Evolutionary conservation across 2,797 vertebrate species (phyloP).

Genomic region (Craterocephalus amniculus): DNA sequence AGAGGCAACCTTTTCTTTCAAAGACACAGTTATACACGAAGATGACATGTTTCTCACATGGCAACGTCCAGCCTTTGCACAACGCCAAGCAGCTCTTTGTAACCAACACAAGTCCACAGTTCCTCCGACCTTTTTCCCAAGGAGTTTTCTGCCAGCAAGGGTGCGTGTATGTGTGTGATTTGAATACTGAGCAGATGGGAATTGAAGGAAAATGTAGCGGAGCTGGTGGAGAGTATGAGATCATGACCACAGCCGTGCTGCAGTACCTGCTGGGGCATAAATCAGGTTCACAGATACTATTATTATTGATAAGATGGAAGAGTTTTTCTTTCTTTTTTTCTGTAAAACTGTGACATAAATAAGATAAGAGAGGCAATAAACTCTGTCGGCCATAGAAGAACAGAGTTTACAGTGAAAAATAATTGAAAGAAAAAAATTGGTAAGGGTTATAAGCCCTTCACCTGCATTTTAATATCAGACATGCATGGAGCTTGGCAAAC

Average conservation of each 20-base stretch:
- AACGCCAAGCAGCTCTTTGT: conserved; percentile 52
- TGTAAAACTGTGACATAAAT: conserved; percentile 22
- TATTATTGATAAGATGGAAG: conserved; percentile 56
- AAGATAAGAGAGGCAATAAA: conserved; percentile 9
- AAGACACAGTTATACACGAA: conserved; percentile 38
- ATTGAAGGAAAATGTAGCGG: conserved; percentile 14
- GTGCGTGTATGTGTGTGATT: conserved; percentile 34
- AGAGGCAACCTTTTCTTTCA: conserved; percentile 17
- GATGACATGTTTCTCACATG: conserved; percentile 52
- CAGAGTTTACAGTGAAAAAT: neutral
- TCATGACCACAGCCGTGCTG: conserved; percentile 47
- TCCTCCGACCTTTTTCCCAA: conserved; percentile 54
- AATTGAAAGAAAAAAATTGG: neutral
- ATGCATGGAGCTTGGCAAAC: neutral
- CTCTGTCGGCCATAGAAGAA: conserved; percentile 26
- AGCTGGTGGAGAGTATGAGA: conserved; percentile 26
- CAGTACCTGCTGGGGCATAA: conserved; percentile 50
- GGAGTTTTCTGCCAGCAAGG: conserved; percentile 48
- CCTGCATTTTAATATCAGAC: neutral
- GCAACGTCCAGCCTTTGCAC: conserved; percentile 27
- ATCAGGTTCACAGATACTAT: conserved; percentile 40
- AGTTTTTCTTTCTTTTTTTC: conserved; percentile 15
- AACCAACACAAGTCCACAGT: conserved; percentile 31
- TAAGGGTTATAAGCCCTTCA: neutral
- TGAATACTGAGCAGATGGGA: conserved; percentile 71